Base-by-base conservation (phyloP, 2,888 invertebrate species). In the Lampropteryx suffumata region DNA sequence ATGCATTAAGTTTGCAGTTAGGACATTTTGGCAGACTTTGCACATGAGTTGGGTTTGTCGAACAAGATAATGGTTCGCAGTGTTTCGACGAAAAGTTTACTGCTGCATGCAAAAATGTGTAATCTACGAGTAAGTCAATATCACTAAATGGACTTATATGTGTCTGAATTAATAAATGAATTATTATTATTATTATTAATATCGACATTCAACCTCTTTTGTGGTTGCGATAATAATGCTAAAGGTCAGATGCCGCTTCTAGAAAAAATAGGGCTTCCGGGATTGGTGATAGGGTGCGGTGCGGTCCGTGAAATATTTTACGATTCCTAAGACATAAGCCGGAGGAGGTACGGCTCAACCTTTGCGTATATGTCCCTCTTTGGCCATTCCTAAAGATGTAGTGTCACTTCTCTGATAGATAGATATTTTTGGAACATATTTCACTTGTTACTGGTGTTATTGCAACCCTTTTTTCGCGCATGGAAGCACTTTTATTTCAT, bases 231-330 rank as follows among this genome's bases (percentile, higher is more conserved):
- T 17, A 17, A 17, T 2, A 17, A 4, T 17, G 2, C 17, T 3
- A 17, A 17, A 17, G 17, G 17, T 17, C 17, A 4, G 2, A 7
- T 4, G 71, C 47, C 73, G 51, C 62, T 59, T 82, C 80, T 60
- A 79, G 78, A 40, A 50, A 49, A 24, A 50, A 27, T 61, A 66
- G 57, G 55, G 60, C 61, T 53, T 44, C 44, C 21, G 47, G 66
- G 61, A 52, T 52, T 55, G 65, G 67, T 61, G 56, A 64, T 63
- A 68, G 67, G 69, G 70, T 69, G 42, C 48, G 61, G 75, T 73
- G 76, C 68, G 69, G 69, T 65, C 74, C 75, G 74, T 81, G 84
- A 85, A 84, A 86, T 86, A 88, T 88, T 88, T 86, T 88, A 88
- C 85, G 86, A 84, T 82, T 80, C 72, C 67, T 69, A 76, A 79